phyloP scores from a whole-genome alignment of 2,888 invertebrate species.

The Euplagia quadripunctaria region DNA sequence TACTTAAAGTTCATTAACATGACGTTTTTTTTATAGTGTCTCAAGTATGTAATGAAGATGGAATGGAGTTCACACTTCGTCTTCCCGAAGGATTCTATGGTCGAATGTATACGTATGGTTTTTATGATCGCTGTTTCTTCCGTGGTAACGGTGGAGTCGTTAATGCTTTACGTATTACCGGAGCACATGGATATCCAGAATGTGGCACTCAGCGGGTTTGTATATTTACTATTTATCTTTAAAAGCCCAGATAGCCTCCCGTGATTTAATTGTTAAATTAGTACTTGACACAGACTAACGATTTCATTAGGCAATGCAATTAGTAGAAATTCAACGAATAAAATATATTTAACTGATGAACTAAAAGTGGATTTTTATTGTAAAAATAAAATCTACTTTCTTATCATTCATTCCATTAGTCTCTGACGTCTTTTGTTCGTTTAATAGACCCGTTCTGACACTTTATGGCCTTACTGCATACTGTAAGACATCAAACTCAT shows the following conservation, averaged over 20 bases:
- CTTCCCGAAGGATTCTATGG: conserved; percentile 96
- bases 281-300: background rate
- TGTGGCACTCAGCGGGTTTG: conserved; percentile 95
- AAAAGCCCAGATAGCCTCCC: background rate
- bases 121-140: conserved; percentile 96
- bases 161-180: conserved; percentile 94
- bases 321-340: no score
- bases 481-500: no score
- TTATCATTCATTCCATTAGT: no score
- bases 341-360: no score
- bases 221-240: conserved; percentile 12
- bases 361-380: no score
- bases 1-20: background rate
- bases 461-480: no score
- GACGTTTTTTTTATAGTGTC: conserved; percentile 88
- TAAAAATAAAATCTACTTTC: no score
- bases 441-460: no score
- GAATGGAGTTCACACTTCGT: conserved; percentile 96
- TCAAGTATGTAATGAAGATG: conserved; percentile 97
- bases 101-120: conserved; percentile 96
- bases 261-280: background rate
- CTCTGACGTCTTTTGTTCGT: no score
- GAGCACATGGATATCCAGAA: conserved; percentile 97
- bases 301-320: no score
- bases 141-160: conserved; percentile 95